Percentiles rank a stretch among this genome's conserved stretches.
phyloP scores from a whole-genome alignment of 2,888 invertebrate species.

The Prosapia bicincta region DNA sequence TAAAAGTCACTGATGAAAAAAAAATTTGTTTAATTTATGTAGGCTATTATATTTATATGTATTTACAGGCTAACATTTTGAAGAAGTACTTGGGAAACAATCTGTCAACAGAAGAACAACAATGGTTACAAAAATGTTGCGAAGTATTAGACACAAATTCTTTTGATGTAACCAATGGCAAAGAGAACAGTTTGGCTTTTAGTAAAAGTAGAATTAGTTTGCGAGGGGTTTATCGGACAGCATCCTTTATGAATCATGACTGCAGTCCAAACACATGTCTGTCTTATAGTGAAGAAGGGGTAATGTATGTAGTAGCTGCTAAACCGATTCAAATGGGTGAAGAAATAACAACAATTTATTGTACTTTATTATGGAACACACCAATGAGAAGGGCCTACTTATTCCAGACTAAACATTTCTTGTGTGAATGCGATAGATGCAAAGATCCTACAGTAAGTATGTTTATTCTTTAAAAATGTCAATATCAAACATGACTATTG shows the following conservation, averaged over 20 bases:
- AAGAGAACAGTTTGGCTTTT: not conserved
- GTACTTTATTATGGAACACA: constrained; percentile 65
- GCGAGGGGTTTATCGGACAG: constrained; percentile 64
- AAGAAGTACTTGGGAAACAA: constrained; percentile 50
- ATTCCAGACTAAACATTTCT: constrained; percentile 63
- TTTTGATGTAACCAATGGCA: constrained; percentile 49
- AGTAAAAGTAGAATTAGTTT: constrained; percentile 43
- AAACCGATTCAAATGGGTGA: constrained; percentile 55
- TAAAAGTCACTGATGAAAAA: no score
- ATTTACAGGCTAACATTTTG: constrained; percentile 49
- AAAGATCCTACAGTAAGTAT: constrained; percentile 54
- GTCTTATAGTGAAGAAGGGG: constrained; percentile 53
- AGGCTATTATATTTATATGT: no score
- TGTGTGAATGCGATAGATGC: constrained; percentile 63
- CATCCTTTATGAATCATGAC: constrained; percentile 64
- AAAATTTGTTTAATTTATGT: no score
- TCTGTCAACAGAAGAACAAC: constrained; percentile 54
- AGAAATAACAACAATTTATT: constrained; percentile 65
- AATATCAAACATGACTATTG: no score
- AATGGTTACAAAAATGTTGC: constrained; percentile 57
- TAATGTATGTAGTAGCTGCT: constrained; percentile 57
- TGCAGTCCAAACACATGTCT: constrained; percentile 66
- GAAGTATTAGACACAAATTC: constrained; percentile 64
- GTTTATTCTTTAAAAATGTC: no score
- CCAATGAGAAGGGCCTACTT: constrained; percentile 59